Conservation (phyloP, 2,888 invertebrate species). For the Sisyra terminalis region DNA sequence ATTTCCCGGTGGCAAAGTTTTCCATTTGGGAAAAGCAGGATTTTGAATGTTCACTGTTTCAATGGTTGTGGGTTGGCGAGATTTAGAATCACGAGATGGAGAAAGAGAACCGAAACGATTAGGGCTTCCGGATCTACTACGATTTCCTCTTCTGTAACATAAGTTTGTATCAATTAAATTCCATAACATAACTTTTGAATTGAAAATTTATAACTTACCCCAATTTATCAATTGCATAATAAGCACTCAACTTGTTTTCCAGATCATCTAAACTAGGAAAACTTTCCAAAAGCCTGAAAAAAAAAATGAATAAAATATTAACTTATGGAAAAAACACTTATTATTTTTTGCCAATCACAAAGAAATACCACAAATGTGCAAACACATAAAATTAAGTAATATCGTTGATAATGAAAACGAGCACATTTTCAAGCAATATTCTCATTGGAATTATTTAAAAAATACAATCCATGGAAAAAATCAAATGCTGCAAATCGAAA, state of each 20-base stretch:
- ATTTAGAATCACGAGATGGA: constrained; percentile 27
- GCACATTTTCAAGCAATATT: not conserved
- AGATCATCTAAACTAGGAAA: constrained; percentile 60
- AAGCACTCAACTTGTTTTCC: constrained; percentile 59
- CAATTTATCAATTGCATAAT: constrained; percentile 61
- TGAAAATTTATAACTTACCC: constrained; percentile 13
- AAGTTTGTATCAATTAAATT: not conserved
- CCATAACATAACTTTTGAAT: too few relatives aligned
- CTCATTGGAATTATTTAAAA: not conserved
- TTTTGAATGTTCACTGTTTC: constrained; percentile 29
- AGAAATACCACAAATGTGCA: not conserved
- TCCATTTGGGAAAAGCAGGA: constrained; percentile 43
- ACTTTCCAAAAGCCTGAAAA: constrained; percentile 40
- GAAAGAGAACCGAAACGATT: constrained; percentile 25
- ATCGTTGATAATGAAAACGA: too few relatives aligned
- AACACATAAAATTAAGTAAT: too few relatives aligned
- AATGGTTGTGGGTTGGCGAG: constrained; percentile 31
- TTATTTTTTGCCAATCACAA: not conserved
- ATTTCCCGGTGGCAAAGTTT: constrained; percentile 45
- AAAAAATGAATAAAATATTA: too few relatives aligned
- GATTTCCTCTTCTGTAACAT: constrained; percentile 14
- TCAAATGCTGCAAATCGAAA: not conserved
- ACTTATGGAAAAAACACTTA: not conserved
- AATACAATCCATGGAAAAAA: not conserved
- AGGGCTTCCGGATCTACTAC: constrained; percentile 13